Evolutionary conservation across 2,797 vertebrate species (phyloP), one percentile per base, ranked within the genome.

Genomic region (Clarias pachynema): DNA sequence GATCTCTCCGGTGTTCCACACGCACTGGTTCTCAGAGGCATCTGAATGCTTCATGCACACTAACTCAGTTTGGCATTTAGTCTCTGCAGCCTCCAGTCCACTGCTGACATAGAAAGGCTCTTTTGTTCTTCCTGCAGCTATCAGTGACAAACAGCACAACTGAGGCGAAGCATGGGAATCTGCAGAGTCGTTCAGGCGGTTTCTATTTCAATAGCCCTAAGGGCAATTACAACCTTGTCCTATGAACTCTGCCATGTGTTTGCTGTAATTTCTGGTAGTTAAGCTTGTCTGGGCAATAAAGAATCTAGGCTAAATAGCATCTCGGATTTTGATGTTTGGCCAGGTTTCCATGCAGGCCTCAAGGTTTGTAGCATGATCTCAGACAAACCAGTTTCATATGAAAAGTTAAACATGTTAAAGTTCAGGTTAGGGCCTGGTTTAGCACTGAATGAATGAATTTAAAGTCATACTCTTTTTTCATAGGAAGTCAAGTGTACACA

Each of bases 91-190:
- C 82, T 84, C 72, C 73, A 69, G 75, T 88, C 74, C 78, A 78
- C 68, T 63, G 85, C 77, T 34, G 81, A 59, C 29, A 56, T 68
- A 86, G 84, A 88, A 80, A 88, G 89, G 62, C 63, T 82, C 87
- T 86, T 88, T 83, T 89, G 87, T 89, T 87, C 75, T 44, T 73
- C n/a, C 56, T 80, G 86, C 60, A 86, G 82, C 82, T 65, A 86
- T 86, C 84, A 78, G 84, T 72, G 84, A 81, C 81, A 85, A 88
- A 77, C 70, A 84, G 63, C 86, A 84, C 86, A 84, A 84, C 60
- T 69, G 70, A 84, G 34, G 69, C 63, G 16, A 74, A 77, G 82
- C 84, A 53, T 37, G 26, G 68, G 56, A 83, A 80, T 63, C 81
- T 74, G 79, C 70, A 24, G 26, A 66, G 60, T 62, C 59, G 20